Evolutionary conservation across 1,140 invertebrate species (phyloP).

Genomic region (Leptoteleia sp.): DNA sequence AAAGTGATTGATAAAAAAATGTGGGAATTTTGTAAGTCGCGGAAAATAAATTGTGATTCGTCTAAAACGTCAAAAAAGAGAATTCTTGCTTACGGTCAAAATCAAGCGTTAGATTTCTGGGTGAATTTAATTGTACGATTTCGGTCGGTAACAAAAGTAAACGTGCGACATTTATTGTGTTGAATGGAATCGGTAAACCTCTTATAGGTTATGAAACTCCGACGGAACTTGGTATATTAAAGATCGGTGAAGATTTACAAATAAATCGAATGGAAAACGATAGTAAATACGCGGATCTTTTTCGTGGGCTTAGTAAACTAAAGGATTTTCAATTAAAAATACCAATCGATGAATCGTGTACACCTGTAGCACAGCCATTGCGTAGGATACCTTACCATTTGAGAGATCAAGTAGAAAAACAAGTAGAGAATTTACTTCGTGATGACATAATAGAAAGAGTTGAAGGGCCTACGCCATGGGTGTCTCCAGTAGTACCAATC

Average conservation of each 20-base stretch:
- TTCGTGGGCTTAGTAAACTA: slow-evolving; percentile 31
- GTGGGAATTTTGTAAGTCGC: too few species aligned
- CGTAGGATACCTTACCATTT: slow-evolving; percentile 59
- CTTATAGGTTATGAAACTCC: slow-evolving; percentile 49
- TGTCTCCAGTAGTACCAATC: slow-evolving; percentile 73
- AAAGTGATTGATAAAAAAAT: too few species aligned
- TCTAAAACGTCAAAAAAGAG: too few species aligned
- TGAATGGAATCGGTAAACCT: slow-evolving; percentile 17
- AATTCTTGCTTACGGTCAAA: too few species aligned
- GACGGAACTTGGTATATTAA: slow-evolving; percentile 34
- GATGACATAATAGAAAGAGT: slow-evolving; percentile 73
- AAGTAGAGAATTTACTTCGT: slow-evolving; percentile 42
- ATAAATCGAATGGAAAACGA: slow-evolving; percentile 5
- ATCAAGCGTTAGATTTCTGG: too few species aligned
- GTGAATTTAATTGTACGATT: slow-evolving; percentile 31
- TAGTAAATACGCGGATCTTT: slow-evolving; percentile 6
- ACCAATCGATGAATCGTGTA: slow-evolving; percentile 49
- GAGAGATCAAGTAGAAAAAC: slow-evolving; percentile 17
- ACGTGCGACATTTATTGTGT: slow-evolving; percentile 23
- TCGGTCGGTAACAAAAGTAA: slow-evolving; percentile 2
- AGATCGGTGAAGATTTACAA: slow-evolving; percentile 40
- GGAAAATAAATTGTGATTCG: too few species aligned
- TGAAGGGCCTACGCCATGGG: slow-evolving; percentile 68
- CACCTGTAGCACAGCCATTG: slow-evolving; percentile 54
- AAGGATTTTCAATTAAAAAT: slow-evolving; percentile 37